Conservation (phyloP, 2,888 invertebrate genomes). For the Glaucopsyche alexis region DNA sequence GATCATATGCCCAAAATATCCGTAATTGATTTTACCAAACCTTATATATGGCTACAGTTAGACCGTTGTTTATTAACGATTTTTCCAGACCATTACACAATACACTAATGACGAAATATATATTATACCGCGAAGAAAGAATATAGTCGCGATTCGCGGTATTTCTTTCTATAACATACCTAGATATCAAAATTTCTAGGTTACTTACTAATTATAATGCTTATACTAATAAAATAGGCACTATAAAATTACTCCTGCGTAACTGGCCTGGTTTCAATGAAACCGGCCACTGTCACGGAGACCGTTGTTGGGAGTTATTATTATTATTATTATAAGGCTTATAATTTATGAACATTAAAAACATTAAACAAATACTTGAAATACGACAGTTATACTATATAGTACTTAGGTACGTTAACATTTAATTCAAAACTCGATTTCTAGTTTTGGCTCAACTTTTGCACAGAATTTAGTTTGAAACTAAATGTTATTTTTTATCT, state of each 20-base stretch:
- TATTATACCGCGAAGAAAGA: not conserved
- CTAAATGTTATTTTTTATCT: constrained; percentile 13
- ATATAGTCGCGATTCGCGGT: not conserved
- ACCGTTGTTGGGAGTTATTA: no score
- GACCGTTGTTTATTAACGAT: not conserved
- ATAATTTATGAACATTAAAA: not conserved
- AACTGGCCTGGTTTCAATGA: no score
- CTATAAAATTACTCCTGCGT: no score
- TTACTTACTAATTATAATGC: no score
- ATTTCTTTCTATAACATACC: no score
- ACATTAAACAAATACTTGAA: not conserved
- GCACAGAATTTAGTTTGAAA: not conserved
- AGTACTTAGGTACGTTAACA: not conserved
- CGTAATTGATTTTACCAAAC: no score
- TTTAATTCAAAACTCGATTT: not conserved
- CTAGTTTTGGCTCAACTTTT: not conserved
- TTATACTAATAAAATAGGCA: no score
- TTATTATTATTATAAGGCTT: no score
- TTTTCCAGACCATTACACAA: constrained; percentile 8
- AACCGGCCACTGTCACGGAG: no score
- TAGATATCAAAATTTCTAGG: not conserved
- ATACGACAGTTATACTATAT: no score
- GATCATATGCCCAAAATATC: no score
- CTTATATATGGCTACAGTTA: no score
- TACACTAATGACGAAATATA: constrained; percentile 4